phyloP scores from a whole-genome alignment of 2,113 vertebrate species.

The Hypanus sabinus region DNA sequence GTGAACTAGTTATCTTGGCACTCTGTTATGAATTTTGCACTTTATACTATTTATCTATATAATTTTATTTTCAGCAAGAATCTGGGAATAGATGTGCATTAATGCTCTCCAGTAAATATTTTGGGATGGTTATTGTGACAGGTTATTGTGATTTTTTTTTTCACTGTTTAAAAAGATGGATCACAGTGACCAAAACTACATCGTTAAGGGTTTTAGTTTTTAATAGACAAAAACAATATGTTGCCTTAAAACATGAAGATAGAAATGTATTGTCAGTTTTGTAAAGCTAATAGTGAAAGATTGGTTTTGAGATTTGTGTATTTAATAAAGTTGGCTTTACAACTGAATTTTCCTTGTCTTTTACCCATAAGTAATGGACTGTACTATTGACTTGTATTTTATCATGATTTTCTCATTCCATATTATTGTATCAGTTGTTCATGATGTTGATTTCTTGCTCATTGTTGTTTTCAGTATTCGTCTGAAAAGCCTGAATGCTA shows the following conservation, averaged over 20 bases:
- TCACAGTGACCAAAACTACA: background rate
- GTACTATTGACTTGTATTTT: background rate
- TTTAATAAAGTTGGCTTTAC: background rate
- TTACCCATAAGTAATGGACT: background rate
- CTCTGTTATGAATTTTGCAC: background rate
- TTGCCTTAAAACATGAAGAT: background rate
- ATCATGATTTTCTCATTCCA: background rate
- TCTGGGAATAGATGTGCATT: background rate
- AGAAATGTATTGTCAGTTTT: background rate
- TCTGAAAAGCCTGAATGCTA: slow-evolving; percentile 87
- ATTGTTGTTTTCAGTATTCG: slow-evolving; percentile 67
- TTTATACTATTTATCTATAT: background rate
- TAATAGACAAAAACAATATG: background rate
- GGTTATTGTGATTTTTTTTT: background rate
- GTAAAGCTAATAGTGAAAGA: background rate
- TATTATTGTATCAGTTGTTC: background rate
- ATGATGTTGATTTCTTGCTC: background rate
- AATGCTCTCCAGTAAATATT: background rate
- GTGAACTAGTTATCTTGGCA: background rate
- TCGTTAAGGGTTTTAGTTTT: background rate
- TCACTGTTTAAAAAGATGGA: background rate
- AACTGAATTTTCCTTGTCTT: background rate
- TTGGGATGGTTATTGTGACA: background rate
- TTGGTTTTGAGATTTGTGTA: background rate
- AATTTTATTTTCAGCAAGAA: background rate